A percentile compares a stretch with the other conserved stretches of the same genome.
phyloP scores from a whole-genome alignment of 2,888 invertebrate species.

The Campopleginae sp. region DNA sequence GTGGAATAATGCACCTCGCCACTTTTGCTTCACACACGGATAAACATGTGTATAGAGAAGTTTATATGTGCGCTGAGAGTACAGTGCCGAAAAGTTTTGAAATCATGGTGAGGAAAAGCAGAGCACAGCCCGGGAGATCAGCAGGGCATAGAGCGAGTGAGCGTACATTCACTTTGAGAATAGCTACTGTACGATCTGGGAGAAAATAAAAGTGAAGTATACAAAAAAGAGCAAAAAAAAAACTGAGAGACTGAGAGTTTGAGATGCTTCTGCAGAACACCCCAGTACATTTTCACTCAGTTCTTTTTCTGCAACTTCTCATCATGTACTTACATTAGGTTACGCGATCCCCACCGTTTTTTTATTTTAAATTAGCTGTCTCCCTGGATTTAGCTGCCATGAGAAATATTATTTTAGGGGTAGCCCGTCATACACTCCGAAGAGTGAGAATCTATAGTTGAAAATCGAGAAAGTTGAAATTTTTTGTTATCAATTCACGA shows the following conservation, averaged over 20 bases:
- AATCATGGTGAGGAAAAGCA: constrained; percentile 45
- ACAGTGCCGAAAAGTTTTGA: constrained; percentile 61
- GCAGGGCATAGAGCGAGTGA: constrained; percentile 40
- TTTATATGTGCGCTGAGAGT: neutral
- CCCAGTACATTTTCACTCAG: constrained; percentile 54
- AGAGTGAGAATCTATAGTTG: too few species aligned
- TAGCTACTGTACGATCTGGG: constrained; percentile 32
- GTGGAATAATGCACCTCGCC: constrained; percentile 33
- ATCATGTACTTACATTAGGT: neutral
- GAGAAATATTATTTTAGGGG: too few species aligned
- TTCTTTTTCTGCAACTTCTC: neutral
- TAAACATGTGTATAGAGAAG: constrained; percentile 2
- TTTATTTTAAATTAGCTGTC: constrained; percentile 9
- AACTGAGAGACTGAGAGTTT: constrained; percentile 34
- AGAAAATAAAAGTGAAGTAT: constrained; percentile 37
- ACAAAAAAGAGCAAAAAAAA: neutral
- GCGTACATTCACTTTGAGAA: constrained; percentile 45
- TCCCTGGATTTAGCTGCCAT: neutral
- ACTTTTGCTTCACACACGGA: constrained; percentile 30
- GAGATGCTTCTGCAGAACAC: constrained; percentile 44
- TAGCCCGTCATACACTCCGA: too few species aligned
- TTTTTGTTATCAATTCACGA: neutral
- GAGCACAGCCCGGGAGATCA: constrained; percentile 50
- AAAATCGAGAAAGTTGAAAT: too few species aligned
- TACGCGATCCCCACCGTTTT: neutral